Percentiles rank a stretch among this genome's conserved stretches.
phyloP scores from a whole-genome alignment of 2,113 vertebrate species.

The Lophura nycthemera region DNA sequence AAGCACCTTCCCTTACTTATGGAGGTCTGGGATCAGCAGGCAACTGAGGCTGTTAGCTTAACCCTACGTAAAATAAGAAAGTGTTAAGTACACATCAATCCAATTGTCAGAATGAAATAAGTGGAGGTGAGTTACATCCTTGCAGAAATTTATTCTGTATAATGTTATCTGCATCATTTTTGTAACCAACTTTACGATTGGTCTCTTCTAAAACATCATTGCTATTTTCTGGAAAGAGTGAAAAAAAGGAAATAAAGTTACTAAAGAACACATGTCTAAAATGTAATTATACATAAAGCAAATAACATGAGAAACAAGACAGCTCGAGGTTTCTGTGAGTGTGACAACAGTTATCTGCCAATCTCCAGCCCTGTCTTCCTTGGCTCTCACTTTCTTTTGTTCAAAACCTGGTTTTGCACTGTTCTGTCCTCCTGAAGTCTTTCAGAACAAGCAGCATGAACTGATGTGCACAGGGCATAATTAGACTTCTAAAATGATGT shows the following conservation, averaged over 20 bases:
- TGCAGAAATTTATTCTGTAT: background rate
- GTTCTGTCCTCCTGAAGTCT: background rate
- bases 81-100: background rate
- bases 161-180: background rate
- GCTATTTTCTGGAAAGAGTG: background rate
- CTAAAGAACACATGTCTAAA: background rate
- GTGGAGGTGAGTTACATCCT: background rate
- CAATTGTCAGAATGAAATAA: background rate
- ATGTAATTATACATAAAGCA: background rate
- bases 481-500: accelerated
- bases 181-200: background rate
- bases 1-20: background rate
- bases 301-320: accelerated
- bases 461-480: background rate
- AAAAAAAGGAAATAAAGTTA: background rate
- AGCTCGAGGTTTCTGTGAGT: background rate
- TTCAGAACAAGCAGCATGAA: background rate
- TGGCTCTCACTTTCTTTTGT: background rate
- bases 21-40: background rate
- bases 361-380: background rate
- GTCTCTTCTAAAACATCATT: background rate
- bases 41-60: background rate
- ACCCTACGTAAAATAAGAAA: background rate
- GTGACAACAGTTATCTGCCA: background rate
- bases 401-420: background rate